A percentile compares a stretch with the other conserved stretches of the same genome.
Evolutionary conservation across 2,797 vertebrate species (phyloP).

Genomic region (Hypotaenidia philippensis): DNA sequence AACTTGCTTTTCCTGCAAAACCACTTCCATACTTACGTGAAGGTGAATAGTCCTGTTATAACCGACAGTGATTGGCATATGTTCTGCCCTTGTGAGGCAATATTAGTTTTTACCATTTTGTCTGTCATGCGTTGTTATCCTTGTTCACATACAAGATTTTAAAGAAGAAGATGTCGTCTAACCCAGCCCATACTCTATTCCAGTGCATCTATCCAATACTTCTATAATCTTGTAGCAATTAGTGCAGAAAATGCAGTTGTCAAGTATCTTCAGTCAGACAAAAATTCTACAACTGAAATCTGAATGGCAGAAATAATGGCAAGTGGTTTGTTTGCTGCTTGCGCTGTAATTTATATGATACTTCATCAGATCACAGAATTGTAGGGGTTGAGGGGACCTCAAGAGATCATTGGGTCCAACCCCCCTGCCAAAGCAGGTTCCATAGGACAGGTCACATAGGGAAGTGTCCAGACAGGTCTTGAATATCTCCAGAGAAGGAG

Average conservation of each 20-base stretch:
- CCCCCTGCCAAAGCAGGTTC: too few species aligned
- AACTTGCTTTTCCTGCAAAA: background rate
- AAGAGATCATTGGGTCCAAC: too few species aligned
- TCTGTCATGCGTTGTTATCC: rapidly evolving
- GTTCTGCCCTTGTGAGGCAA: background rate
- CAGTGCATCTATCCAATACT: rapidly evolving
- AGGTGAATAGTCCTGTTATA: background rate
- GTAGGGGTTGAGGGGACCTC: too few species aligned
- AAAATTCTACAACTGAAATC: too few species aligned
- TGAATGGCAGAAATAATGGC: background rate
- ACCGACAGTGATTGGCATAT: background rate
- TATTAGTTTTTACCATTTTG: background rate
- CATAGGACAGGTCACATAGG: too few species aligned
- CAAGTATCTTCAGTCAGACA: too few species aligned
- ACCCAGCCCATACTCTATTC: rapidly evolving
- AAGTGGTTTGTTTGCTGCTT: background rate
- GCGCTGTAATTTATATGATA: background rate
- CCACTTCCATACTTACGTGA: background rate
- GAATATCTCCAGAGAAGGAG: too few species aligned
- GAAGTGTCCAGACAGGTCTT: too few species aligned
- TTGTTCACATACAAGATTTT: background rate
- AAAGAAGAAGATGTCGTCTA: background rate
- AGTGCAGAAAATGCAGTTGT: background rate
- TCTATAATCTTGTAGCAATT: background rate
- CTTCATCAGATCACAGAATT: background rate